These are phyloP conservation scores for Patagioenas fasciata DNA, from an alignment of 2,113 vertebrate genomes.

Conservation along the genomic window DNA sequence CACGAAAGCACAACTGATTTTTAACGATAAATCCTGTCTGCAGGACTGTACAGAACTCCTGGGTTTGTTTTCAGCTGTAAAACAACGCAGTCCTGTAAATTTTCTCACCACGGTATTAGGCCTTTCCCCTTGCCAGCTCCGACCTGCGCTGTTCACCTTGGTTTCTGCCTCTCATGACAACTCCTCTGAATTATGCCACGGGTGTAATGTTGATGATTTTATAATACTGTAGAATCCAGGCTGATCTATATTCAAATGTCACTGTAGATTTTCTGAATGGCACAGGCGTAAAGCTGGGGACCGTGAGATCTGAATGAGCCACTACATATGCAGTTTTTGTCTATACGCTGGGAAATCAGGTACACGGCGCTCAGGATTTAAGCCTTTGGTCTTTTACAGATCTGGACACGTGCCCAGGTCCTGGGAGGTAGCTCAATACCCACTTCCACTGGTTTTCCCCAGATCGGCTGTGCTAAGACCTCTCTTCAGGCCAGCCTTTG, in stretches of 20 bases:
- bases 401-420: fast-evolving
- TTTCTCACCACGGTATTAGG: not conserved
- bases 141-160: not conserved
- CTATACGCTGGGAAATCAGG: not conserved
- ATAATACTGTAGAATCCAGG: not conserved
- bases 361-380: not conserved
- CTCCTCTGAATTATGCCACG: not conserved
- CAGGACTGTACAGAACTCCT: conserved; percentile 24
- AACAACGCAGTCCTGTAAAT: not conserved
- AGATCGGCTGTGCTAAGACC: not conserved
- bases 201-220: not conserved
- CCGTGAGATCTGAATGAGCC: not conserved
- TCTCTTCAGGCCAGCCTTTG: not conserved
- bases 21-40: conserved; percentile 31
- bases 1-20: conserved; percentile 56
- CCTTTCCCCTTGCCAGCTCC: not conserved
- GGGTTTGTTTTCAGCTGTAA: not conserved
- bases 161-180: not conserved
- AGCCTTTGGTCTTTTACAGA: not conserved
- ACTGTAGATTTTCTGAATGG: not conserved
- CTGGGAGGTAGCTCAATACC: not conserved
- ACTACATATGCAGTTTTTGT: fast-evolving
- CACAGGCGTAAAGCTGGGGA: not conserved
- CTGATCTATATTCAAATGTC: not conserved
- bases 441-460: not conserved